Evolutionary conservation across 2,797 vertebrate species (phyloP).

Genomic region (Cirrhinus mrigala): DNA sequence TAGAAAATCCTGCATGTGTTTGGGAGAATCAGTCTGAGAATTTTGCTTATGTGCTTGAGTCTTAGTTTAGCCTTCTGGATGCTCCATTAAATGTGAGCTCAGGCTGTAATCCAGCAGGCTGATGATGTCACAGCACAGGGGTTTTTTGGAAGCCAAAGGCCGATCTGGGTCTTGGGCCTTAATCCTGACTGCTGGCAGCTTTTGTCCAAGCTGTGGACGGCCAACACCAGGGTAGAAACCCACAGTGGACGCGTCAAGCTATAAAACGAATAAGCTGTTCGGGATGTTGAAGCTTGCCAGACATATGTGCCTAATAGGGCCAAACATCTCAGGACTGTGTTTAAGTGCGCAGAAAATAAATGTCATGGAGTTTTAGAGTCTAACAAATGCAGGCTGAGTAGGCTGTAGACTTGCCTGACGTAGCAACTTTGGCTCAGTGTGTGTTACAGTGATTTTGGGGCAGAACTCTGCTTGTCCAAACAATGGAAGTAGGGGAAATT

Average conservation of each 20-base stretch:
- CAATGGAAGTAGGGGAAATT: neutral
- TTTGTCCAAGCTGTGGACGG: neutral
- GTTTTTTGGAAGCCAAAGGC: neutral
- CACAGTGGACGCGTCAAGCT: neutral
- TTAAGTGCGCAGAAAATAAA: slow-evolving; percentile 7
- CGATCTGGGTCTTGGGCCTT: neutral
- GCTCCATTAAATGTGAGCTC: neutral
- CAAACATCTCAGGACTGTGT: slow-evolving; percentile 12
- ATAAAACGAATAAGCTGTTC: slow-evolving; percentile 3
- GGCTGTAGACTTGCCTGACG: neutral
- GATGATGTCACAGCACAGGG: slow-evolving; percentile 16
- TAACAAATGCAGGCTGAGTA: neutral
- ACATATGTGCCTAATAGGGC: neutral
- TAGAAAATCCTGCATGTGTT: neutral
- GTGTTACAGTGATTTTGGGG: neutral
- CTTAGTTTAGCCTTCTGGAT: neutral
- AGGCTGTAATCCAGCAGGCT: slow-evolving; percentile 23
- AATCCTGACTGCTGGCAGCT: slow-evolving; percentile 8
- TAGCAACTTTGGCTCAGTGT: neutral
- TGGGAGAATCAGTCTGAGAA: slow-evolving; percentile 1
- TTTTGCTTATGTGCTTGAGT: neutral
- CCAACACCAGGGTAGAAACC: neutral
- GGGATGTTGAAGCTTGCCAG: neutral
- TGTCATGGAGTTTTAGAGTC: neutral
- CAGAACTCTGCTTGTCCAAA: neutral